These are phyloP conservation scores for Rhyacophila brunnea DNA, from an alignment of 1,140 invertebrate genomes.

Conservation along the genomic window DNA sequence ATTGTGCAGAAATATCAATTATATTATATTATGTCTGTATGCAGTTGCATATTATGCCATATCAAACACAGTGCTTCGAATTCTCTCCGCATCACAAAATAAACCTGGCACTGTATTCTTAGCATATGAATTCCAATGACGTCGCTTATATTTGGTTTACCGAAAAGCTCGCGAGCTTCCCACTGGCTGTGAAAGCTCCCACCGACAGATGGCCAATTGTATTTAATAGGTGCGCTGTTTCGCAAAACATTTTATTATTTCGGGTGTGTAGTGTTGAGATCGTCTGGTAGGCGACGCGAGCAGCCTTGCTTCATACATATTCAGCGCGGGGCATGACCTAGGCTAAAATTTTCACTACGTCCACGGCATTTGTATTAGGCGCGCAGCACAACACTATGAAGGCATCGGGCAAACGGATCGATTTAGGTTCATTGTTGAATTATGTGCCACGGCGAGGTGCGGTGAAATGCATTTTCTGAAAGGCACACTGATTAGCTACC, in stretches of 20 bases:
- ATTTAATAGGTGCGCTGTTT: conserved; percentile 22
- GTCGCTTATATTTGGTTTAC: neutral
- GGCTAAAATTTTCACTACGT: conserved; percentile 36
- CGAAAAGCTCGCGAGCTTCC: neutral
- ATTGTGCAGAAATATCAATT: too few species aligned
- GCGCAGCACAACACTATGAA: conserved; percentile 4
- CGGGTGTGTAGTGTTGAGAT: conserved; percentile 27
- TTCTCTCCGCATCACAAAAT: too few species aligned
- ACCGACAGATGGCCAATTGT: conserved; percentile 22
- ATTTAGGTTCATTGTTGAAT: conserved; percentile 24
- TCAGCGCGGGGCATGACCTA: conserved; percentile 36
- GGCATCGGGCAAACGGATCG: conserved; percentile 12
- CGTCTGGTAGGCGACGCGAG: conserved; percentile 25
- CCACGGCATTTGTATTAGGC: conserved; percentile 34
- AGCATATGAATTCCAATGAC: too few species aligned
- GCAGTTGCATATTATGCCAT: too few species aligned
- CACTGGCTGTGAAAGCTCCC: neutral
- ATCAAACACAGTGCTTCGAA: too few species aligned
- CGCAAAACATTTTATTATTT: conserved; percentile 34
- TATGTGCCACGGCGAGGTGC: neutral
- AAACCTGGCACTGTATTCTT: too few species aligned
- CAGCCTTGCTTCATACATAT: conserved; percentile 33
- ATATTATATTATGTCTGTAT: too few species aligned
- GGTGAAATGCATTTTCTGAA: neutral
- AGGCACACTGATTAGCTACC: neutral